These are phyloP conservation scores for Drosophila basisetae DNA, from an alignment of 2,888 invertebrate species.

Conservation along the genomic window DNA sequence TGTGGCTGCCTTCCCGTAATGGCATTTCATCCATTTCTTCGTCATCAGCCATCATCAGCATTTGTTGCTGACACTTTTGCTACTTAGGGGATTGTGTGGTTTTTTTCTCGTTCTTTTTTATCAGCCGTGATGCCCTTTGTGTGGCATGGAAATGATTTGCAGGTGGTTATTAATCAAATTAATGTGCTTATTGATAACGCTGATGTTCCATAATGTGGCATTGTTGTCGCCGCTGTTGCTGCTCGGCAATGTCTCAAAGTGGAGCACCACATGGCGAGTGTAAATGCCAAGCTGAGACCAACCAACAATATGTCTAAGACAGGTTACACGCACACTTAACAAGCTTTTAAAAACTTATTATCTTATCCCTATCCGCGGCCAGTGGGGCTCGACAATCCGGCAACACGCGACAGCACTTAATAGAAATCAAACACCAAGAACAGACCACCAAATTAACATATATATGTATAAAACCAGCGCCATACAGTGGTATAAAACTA, in stretches of 20 bases:
- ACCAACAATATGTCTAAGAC: conserved; percentile 33
- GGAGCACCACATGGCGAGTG: conserved; percentile 16
- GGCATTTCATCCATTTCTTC: conserved; percentile 67
- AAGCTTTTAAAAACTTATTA: conserved; percentile 68
- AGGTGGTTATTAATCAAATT: conserved; percentile 84
- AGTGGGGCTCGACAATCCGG: conserved; percentile 33
- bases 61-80: conserved; percentile 78
- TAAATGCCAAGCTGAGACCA: conserved; percentile 30
- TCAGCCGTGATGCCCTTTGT: conserved; percentile 65
- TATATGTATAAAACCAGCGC: conserved; percentile 49
- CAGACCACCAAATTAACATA: conserved; percentile 48
- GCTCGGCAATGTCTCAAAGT: conserved; percentile 22
- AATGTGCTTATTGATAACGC: conserved; percentile 81
- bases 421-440: conserved; percentile 57
- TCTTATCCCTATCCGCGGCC: conserved; percentile 63
- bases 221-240: conserved; percentile 30
- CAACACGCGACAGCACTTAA: conserved; percentile 66
- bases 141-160: conserved; percentile 83
- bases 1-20: conserved; percentile 71
- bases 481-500: conserved; percentile 31
- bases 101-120: conserved; percentile 43
- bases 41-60: conserved; percentile 72
- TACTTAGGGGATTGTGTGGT: conserved; percentile 66
- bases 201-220: conserved; percentile 61
- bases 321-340: conserved; percentile 53